A percentile compares a stretch with the other conserved stretches of the same genome.
phyloP scores from a whole-genome alignment of 2,888 invertebrate species.

The Cetonia aurata region DNA sequence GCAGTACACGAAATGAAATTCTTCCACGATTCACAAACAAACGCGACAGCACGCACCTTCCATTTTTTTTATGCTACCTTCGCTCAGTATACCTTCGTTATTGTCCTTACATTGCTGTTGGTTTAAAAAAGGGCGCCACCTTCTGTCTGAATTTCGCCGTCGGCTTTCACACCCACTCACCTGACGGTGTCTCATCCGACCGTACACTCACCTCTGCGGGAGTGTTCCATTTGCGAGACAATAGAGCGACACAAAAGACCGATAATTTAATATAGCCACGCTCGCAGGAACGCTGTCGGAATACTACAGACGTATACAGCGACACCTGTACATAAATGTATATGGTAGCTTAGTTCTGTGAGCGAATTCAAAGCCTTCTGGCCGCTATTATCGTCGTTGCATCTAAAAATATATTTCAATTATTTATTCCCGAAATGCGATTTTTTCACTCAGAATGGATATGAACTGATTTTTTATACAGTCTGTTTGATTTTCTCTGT shows the following conservation, averaged over 20 bases:
- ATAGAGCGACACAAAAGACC: conserved; percentile 11
- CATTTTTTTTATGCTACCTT: neutral
- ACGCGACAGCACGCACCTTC: neutral
- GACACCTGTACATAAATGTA: too few species aligned
- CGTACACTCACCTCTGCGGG: conserved; percentile 6
- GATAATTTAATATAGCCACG: conserved; percentile 18
- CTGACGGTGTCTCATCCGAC: neutral
- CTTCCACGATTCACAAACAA: too few species aligned
- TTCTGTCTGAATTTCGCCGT: conserved; percentile 2
- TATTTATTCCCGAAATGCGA: too few species aligned
- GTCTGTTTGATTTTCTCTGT: too few species aligned
- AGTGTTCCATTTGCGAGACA: conserved; percentile 12
- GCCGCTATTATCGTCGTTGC: neutral
- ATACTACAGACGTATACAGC: neutral
- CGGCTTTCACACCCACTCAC: neutral
- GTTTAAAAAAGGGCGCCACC: neutral
- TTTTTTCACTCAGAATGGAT: too few species aligned
- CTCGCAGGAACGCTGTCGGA: neutral
- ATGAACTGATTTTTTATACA: too few species aligned
- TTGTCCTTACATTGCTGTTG: neutral
- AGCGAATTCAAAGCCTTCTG: neutral
- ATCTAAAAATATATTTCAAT: too few species aligned
- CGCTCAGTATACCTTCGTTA: neutral
- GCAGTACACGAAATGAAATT: too few species aligned
- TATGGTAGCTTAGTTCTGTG: neutral